These are phyloP conservation scores for Crenuchus spilurus DNA, from an alignment of 2,797 vertebrate genomes.

Conservation along the genomic window DNA sequence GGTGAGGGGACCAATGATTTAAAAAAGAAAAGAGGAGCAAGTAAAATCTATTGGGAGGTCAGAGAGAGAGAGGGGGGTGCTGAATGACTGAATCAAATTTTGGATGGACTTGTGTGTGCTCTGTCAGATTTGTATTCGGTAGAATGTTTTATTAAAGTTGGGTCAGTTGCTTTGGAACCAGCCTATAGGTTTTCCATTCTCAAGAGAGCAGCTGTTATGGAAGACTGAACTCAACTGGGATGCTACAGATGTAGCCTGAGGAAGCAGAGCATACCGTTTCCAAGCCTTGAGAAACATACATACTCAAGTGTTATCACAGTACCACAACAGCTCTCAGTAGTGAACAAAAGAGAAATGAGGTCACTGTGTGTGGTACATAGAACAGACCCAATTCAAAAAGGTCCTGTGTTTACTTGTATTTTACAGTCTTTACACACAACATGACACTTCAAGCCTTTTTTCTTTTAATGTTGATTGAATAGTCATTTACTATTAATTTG, in stretches of 20 bases:
- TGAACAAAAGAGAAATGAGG: too few species aligned
- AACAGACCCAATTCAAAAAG: too few species aligned
- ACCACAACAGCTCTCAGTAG: background rate
- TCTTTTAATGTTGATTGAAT: too few species aligned
- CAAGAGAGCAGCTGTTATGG: conserved; percentile 9
- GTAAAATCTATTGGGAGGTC: too few species aligned
- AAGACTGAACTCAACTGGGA: conserved; percentile 24
- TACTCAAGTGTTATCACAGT: background rate
- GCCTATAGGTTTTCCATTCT: background rate
- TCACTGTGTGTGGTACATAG: too few species aligned
- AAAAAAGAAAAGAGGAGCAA: too few species aligned
- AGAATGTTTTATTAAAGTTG: background rate
- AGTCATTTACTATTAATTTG: too few species aligned
- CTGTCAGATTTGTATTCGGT: background rate
- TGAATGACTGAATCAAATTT: background rate
- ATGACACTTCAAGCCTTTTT: too few species aligned
- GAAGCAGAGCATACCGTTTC: conserved; percentile 1
- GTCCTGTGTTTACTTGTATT: too few species aligned
- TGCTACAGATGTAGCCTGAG: background rate
- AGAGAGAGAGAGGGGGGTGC: background rate
- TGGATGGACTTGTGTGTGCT: background rate
- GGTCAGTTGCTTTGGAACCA: background rate
- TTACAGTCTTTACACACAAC: too few species aligned
- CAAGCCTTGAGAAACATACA: conserved; percentile 1
- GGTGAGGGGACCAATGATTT: conserved; percentile 70